These are phyloP conservation scores for Arctocebus calabarensis DNA, from an alignment of 2,797 vertebrate genomes.

Conservation along the genomic window DNA sequence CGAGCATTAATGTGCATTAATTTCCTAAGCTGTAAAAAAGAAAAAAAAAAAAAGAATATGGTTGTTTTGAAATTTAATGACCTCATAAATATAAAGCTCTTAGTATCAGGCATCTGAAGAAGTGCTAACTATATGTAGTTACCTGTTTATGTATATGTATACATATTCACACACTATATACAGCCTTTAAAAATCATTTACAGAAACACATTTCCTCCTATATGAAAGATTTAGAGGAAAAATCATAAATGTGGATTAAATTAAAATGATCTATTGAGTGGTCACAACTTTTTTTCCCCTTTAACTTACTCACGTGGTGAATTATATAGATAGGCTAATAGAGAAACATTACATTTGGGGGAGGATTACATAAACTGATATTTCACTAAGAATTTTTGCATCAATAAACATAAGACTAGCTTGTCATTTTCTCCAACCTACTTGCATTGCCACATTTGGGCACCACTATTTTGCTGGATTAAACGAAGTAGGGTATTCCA, in stretches of 20 bases:
- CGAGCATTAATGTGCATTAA: not conserved
- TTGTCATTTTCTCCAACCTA: slow-evolving; percentile 27
- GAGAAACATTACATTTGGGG: not conserved
- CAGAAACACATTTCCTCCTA: slow-evolving; percentile 39
- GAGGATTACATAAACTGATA: not conserved
- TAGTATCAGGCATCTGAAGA: not conserved
- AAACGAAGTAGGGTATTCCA: not conserved
- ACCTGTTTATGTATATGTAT: not conserved
- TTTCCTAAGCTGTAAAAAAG: not conserved
- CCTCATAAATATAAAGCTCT: not conserved
- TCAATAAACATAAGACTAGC: not conserved
- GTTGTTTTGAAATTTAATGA: slow-evolving; percentile 55
- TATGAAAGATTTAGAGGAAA: slow-evolving; percentile 30
- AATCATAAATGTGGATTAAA: not conserved
- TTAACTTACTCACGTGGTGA: not conserved
- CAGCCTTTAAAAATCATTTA: slow-evolving; percentile 44
- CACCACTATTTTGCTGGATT: not conserved
- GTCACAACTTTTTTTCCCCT: not conserved
- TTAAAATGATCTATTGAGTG: not conserved
- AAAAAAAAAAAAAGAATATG: not conserved
- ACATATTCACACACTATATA: not conserved
- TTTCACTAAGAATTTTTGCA: not conserved
- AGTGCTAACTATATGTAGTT: not conserved
- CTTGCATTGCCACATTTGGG: slow-evolving; percentile 2
- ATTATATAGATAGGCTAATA: not conserved